phyloP scores from a whole-genome alignment of 2,797 vertebrate species.

The Sphenopsis melanotis region DNA sequence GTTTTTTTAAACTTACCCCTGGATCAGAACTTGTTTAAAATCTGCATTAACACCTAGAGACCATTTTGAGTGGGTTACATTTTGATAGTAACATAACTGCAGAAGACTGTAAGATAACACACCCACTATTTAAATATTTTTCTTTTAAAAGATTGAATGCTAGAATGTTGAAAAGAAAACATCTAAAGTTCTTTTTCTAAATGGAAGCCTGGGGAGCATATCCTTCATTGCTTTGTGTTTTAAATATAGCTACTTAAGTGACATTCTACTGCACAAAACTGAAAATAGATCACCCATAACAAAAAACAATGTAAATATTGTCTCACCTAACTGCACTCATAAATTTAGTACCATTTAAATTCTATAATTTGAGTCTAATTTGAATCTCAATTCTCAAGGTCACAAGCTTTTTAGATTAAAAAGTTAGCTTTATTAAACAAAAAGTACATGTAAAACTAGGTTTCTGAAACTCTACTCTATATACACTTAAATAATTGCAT shows the following conservation, averaged over 20 bases:
- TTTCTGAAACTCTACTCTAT: not conserved
- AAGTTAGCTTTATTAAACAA: conserved; percentile 4
- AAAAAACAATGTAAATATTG: not conserved
- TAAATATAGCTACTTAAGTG: not conserved
- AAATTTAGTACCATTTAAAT: not conserved
- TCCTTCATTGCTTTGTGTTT: not conserved
- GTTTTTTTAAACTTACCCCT: not conserved
- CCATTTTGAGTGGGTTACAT: not conserved
- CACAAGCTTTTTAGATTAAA: not conserved
- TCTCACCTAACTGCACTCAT: not conserved
- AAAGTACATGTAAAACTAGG: not conserved
- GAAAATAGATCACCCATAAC: not conserved
- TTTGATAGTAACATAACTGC: not conserved
- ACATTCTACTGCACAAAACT: not conserved
- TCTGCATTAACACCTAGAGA: not conserved
- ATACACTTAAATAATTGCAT: not conserved
- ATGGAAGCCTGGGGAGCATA: not conserved
- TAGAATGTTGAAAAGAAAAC: not conserved
- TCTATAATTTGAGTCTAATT: not conserved
- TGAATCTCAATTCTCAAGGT: not conserved
- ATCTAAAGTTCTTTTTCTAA: not conserved
- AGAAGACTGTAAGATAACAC: not conserved
- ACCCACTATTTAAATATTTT: not conserved
- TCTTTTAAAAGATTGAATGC: not conserved
- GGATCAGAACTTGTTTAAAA: not conserved